Conservation (phyloP, 2,797 vertebrate genomes). For the Melanotaenia pygmaea region DNA sequence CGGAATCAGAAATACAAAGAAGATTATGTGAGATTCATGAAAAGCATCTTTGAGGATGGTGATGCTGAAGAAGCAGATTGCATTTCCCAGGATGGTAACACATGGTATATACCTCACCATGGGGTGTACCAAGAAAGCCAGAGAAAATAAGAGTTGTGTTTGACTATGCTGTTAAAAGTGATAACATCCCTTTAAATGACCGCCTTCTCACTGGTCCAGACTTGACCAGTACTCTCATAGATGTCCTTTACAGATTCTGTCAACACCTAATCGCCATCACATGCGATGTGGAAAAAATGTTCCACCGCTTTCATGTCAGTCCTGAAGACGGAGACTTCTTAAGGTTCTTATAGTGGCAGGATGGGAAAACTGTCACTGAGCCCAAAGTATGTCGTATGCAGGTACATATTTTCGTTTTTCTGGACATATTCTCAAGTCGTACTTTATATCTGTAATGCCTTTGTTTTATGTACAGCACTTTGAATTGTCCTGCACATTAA, state of each 20-base stretch:
- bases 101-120: slow-evolving; percentile 9
- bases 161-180: not conserved
- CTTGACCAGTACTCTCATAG: not conserved
- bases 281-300: not conserved
- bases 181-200: not conserved
- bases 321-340: not conserved
- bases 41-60: slow-evolving; percentile 1
- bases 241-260: not conserved
- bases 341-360: slow-evolving; percentile 6
- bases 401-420: not conserved
- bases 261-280: not conserved
- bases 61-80: slow-evolving; percentile 15
- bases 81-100: not conserved
- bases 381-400: slow-evolving; percentile 10
- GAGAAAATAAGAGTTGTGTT: not conserved
- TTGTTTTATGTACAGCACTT: too few relatives aligned
- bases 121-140: not conserved
- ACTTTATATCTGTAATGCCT: not conserved
- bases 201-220: slow-evolving; percentile 14
- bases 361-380: not conserved
- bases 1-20: slow-evolving; percentile 3
- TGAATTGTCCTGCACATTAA: too few relatives aligned
- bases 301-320: not conserved
- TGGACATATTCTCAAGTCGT: not conserved
- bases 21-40: not conserved